Conservation (phyloP, 2,797 vertebrate species). For the Sebastolobus altivelis region DNA sequence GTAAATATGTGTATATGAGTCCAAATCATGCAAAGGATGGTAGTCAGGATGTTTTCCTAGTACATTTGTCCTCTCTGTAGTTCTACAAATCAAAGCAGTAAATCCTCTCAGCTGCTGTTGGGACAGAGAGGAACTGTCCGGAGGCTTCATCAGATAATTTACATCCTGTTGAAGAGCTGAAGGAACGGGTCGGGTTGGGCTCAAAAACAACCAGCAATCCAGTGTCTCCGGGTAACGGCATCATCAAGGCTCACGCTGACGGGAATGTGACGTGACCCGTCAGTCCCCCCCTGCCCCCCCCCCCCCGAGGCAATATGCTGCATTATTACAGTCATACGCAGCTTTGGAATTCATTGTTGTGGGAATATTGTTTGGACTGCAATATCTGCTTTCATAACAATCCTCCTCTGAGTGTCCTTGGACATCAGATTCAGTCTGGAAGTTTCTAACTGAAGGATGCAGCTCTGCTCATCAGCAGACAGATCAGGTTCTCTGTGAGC, state of each 20-base stretch:
- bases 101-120: neutral
- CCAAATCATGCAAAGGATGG: neutral
- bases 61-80: neutral
- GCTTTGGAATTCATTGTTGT: neutral
- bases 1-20: neutral
- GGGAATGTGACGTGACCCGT: constrained; percentile 35
- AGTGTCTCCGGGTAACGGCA: constrained; percentile 52
- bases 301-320: constrained; percentile 5
- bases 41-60: neutral
- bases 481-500: neutral
- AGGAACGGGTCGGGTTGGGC: neutral
- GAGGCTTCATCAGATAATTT: constrained; percentile 24
- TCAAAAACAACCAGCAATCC: constrained; percentile 29
- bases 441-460: neutral
- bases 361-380: neutral
- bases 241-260: constrained; percentile 15
- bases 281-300: constrained; percentile 10
- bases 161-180: constrained; percentile 11
- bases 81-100: neutral
- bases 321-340: constrained; percentile 25
- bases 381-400: constrained; percentile 1
- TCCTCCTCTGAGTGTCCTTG: constrained; percentile 19
- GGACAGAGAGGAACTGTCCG: neutral
- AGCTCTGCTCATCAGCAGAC: neutral
- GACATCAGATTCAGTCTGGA: neutral